Evolutionary conservation across 35 echinoderm and acorn worm genomes (phyloP).

Genomic region (Patiria miniata): DNA sequence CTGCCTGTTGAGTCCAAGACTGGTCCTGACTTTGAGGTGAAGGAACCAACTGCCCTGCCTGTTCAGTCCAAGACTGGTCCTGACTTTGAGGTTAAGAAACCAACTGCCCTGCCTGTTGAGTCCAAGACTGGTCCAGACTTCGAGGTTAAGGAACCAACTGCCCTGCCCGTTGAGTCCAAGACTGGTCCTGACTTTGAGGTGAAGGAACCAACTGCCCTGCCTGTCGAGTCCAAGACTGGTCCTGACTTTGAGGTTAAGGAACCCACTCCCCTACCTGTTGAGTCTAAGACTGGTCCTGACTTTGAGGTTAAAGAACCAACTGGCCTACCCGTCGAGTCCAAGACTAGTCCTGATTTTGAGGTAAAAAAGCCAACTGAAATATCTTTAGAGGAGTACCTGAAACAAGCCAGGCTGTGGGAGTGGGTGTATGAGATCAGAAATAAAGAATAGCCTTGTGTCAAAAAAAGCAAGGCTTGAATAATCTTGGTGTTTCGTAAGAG

Average conservation of each 20-base stretch:
- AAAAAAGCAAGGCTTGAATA: too few relatives aligned
- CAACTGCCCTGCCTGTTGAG: background rate
- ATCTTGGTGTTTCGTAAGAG: too few relatives aligned
- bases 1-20: background rate
- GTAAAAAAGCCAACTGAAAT: background rate
- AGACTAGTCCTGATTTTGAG: background rate
- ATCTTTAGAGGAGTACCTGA: background rate
- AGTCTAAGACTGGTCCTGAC: background rate
- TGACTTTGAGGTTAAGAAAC: background rate
- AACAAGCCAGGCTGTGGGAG: too few relatives aligned
- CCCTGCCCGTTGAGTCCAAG: background rate
- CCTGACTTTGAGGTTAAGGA: background rate
- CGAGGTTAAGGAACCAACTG: background rate
- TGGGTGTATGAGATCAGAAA: too few relatives aligned
- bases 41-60: background rate
- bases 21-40: background rate
- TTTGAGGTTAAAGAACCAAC: background rate
- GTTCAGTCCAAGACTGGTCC: background rate
- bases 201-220: background rate
- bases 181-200: constrained; percentile 8
- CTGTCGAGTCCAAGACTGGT: background rate
- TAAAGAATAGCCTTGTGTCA: too few relatives aligned
- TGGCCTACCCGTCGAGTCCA: background rate
- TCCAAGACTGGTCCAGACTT: constrained; percentile 9
- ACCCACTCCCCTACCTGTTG: background rate